A percentile compares a stretch with the other conserved stretches of the same genome.
Evolutionary conservation across 2,888 invertebrate species (phyloP).

Genomic region (Melanchra persicariae): DNA sequence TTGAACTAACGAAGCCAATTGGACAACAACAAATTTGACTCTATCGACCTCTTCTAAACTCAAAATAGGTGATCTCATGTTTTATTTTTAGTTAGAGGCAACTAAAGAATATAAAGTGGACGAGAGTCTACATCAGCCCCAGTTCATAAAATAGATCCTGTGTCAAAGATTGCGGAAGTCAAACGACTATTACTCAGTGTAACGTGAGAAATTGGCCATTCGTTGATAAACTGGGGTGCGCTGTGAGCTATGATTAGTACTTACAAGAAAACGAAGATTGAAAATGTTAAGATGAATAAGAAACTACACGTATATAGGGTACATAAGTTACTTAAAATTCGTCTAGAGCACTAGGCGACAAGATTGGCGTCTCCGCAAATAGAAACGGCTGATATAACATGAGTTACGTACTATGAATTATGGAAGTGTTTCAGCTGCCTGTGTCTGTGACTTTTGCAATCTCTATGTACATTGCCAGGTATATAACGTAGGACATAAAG

Average conservation of each 20-base stretch:
- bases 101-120: constrained; percentile 27
- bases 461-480: constrained; percentile 9
- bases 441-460: constrained; percentile 18
- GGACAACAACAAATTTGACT: constrained; percentile 8
- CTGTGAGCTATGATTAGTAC: constrained; percentile 26
- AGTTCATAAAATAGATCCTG: constrained; percentile 34
- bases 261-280: constrained; percentile 7
- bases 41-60: constrained; percentile 2
- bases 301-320: not conserved
- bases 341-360: constrained; percentile 9
- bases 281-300: constrained; percentile 8
- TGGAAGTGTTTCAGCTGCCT: constrained; percentile 34
- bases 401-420: constrained; percentile 45
- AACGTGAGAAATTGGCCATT: constrained; percentile 26
- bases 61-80: constrained; percentile 17
- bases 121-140: constrained; percentile 17
- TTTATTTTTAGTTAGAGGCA: constrained; percentile 11
- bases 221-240: constrained; percentile 30
- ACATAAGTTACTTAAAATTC: constrained; percentile 39
- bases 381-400: constrained; percentile 39
- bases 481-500: constrained; percentile 34
- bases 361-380: constrained; percentile 37
- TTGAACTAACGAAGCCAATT: not conserved
- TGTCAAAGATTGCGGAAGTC: constrained; percentile 42
- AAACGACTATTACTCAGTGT: constrained; percentile 33